phyloP scores from a whole-genome alignment of 2,888 invertebrate species.

The Patella caerulea region DNA sequence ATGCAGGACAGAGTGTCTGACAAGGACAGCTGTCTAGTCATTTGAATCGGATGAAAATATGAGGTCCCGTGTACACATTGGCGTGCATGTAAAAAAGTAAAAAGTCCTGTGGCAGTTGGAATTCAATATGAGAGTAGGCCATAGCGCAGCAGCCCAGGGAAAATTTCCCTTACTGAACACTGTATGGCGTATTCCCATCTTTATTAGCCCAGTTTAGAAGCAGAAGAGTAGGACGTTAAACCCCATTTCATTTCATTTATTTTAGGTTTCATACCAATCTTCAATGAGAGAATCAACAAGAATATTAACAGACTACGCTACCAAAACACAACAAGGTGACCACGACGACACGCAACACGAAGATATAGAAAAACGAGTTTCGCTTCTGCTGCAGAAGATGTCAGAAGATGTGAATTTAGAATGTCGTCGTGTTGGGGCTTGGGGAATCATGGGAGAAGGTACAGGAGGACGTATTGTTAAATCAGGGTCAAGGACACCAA shows the following conservation, averaged over 20 bases:
- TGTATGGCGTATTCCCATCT: no score
- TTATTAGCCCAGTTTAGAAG: no score
- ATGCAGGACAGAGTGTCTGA: no score
- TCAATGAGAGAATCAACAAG: constrained; percentile 57
- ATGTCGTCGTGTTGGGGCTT: constrained; percentile 62
- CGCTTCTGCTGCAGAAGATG: constrained; percentile 59
- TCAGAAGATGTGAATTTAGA: constrained; percentile 55
- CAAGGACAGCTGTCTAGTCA: no score
- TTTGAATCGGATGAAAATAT: no score
- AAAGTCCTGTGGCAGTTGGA: no score
- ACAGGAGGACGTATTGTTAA: constrained; percentile 54
- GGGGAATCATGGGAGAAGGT: constrained; percentile 64
- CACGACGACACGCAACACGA: constrained; percentile 56
- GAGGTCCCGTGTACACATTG: no score
- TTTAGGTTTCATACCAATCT: constrained; percentile 62
- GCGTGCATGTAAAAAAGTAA: no score
- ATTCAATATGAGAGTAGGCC: no score
- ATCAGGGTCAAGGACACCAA: constrained; percentile 42
- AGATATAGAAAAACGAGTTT: constrained; percentile 49
- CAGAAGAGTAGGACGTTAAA: no score
- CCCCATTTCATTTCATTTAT: neutral
- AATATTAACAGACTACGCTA: constrained; percentile 58
- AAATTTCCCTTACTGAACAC: no score
- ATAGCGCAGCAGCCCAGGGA: no score
- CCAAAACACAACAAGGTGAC: constrained; percentile 58